A percentile compares a stretch with the other conserved stretches of the same genome.
Evolutionary conservation across 2,797 vertebrate species (phyloP).

Genomic region (Syngnathus acus): DNA sequence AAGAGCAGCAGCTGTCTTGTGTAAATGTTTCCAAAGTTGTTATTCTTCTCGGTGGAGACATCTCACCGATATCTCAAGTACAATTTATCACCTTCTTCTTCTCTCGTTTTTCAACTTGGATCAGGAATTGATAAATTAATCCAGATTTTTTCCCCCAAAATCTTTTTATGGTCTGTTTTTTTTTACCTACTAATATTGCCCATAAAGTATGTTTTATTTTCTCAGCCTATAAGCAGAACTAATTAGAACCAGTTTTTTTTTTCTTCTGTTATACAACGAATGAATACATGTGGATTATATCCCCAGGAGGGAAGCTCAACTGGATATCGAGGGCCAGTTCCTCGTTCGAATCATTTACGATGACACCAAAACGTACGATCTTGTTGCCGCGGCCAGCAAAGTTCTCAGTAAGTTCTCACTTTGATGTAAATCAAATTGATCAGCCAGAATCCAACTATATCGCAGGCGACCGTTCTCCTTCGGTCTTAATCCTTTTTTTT

Average conservation of each 20-base stretch:
- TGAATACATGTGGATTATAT: constrained; percentile 11
- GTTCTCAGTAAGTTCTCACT: constrained; percentile 85
- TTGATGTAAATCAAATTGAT: too few relatives aligned
- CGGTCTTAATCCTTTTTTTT: background rate
- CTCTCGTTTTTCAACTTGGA: constrained; percentile 30
- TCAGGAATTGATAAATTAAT: constrained; percentile 30
- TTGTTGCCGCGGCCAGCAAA: constrained; percentile 95
- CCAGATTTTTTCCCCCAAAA: constrained; percentile 33
- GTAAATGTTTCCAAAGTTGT: constrained; percentile 57
- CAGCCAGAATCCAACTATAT: background rate
- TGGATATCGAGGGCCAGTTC: constrained; percentile 98
- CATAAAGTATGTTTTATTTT: constrained; percentile 55
- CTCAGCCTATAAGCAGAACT: constrained; percentile 42
- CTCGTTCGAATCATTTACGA: constrained; percentile 98
- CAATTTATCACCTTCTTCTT: constrained; percentile 32
- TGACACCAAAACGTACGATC: constrained; percentile 95
- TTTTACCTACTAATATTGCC: constrained; percentile 46
- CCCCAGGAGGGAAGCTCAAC: constrained; percentile 89
- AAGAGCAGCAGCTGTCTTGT: constrained; percentile 50
- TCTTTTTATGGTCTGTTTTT: constrained; percentile 47
- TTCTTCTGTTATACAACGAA: background rate
- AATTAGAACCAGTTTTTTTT: constrained; percentile 21
- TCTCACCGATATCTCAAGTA: constrained; percentile 33
- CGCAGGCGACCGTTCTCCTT: background rate
- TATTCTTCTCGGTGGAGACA: constrained; percentile 21